A percentile compares a stretch with the other conserved stretches of the same genome.
Conservation (phyloP, 2,888 invertebrate species). For the Melinaea menophilus region DNA sequence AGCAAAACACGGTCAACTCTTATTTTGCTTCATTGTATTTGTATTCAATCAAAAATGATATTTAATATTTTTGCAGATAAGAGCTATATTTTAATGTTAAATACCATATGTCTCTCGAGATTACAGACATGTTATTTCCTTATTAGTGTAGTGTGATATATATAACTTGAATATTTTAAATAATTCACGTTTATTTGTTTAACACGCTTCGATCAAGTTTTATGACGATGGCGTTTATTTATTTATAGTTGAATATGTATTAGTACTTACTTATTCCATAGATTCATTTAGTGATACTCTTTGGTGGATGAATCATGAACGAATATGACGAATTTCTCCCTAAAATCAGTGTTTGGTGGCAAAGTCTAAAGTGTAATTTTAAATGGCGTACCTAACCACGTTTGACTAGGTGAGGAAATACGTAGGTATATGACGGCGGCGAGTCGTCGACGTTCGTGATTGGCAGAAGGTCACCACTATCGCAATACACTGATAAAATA, state of each 20-base stretch:
- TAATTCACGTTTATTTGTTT: slow-evolving; percentile 4
- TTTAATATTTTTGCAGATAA: not conserved
- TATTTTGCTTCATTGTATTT: not conserved
- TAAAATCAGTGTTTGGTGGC: too few species aligned
- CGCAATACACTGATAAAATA: slow-evolving; percentile 60
- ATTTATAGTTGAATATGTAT: too few species aligned
- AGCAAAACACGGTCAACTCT: not conserved
- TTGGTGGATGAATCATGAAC: too few species aligned
- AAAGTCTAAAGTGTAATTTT: too few species aligned
- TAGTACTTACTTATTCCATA: too few species aligned
- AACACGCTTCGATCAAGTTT: slow-evolving; percentile 1
- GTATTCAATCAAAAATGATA: not conserved
- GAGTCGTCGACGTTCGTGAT: slow-evolving; percentile 38
- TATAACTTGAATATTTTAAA: not conserved
- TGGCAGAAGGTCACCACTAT: slow-evolving; percentile 57
- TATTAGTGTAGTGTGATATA: not conserved
- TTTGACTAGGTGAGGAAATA: too few species aligned
- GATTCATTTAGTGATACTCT: too few species aligned
- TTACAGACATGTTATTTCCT: not conserved
- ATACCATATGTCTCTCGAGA: not conserved
- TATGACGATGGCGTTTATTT: not conserved
- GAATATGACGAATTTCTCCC: too few species aligned
- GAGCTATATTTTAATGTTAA: not conserved
- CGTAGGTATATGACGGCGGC: slow-evolving; percentile 27
- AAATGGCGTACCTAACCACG: too few species aligned